A percentile compares a stretch with the other conserved stretches of the same genome.
Conservation (phyloP, 1,140 invertebrate genomes). For the Platorchestia sp. region DNA sequence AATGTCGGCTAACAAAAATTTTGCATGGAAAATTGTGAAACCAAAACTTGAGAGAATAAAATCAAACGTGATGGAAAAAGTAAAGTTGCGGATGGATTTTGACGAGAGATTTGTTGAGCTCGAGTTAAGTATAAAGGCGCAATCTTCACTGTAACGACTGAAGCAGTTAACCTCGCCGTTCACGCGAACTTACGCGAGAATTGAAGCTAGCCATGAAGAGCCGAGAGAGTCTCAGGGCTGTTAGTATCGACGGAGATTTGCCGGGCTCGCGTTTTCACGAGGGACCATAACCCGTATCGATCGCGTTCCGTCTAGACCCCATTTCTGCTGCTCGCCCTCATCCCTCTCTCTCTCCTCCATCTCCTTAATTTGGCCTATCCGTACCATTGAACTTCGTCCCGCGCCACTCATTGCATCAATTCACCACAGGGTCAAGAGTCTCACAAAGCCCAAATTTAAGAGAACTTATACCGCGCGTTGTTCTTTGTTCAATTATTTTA, state of each 20-base stretch:
- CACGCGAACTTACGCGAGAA: not conserved
- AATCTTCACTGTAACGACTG: not conserved
- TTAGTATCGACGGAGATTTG: constrained; percentile 16
- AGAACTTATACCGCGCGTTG: not conserved
- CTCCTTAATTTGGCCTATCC: constrained; percentile 14
- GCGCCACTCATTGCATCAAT: not conserved
- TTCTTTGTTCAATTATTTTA: not conserved
- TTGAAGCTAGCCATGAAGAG: not conserved
- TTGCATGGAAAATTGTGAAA: too few species aligned
- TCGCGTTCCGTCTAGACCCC: constrained; percentile 27
- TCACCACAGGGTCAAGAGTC: not conserved
- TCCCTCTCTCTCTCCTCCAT: constrained; percentile 3
- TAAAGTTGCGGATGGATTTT: too few species aligned
- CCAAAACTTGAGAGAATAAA: too few species aligned
- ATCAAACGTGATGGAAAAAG: too few species aligned
- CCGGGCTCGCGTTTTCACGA: not conserved
- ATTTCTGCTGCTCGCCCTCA: not conserved
- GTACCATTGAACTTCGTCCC: not conserved
- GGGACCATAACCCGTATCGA: constrained; percentile 20
- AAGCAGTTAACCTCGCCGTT: not conserved
- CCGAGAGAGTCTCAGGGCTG: not conserved
- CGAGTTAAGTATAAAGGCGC: not conserved
- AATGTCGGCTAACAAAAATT: too few species aligned
- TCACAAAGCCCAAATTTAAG: not conserved
- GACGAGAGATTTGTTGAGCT: not conserved